phyloP scores from a whole-genome alignment of 2,797 vertebrate genomes.

The Momotus momota region DNA sequence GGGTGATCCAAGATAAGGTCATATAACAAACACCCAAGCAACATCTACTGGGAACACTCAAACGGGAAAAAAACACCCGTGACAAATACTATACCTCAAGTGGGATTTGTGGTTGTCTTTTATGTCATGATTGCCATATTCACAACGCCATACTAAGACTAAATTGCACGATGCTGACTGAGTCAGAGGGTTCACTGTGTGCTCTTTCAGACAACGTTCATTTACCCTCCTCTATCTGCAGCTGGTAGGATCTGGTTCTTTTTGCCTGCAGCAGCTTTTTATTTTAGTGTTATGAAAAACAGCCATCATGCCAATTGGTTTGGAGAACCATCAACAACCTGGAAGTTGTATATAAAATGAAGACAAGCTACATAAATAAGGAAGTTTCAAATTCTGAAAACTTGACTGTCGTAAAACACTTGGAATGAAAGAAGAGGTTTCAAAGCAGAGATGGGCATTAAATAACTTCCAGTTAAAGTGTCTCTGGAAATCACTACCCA shows the following conservation, averaged over 20 bases:
- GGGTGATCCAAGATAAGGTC: not conserved
- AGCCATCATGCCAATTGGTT: slow-evolving; percentile 7
- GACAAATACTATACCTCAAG: not conserved
- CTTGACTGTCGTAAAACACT: slow-evolving; percentile 11
- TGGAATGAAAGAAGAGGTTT: slow-evolving; percentile 27
- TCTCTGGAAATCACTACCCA: slow-evolving; percentile 3
- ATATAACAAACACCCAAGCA: not conserved
- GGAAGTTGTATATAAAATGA: slow-evolving; percentile 36
- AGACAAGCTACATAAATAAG: slow-evolving; percentile 15
- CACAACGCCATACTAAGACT: not conserved
- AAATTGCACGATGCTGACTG: not conserved
- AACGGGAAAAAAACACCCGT: fast-evolving
- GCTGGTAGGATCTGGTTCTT: not conserved
- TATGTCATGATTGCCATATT: not conserved
- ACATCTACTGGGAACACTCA: not conserved
- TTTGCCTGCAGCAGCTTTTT: slow-evolving; percentile 47
- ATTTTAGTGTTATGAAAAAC: slow-evolving; percentile 56
- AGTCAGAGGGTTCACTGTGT: not conserved
- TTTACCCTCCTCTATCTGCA: not conserved
- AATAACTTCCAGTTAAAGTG: slow-evolving; percentile 11
- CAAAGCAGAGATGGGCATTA: slow-evolving; percentile 19
- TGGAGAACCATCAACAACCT: slow-evolving; percentile 37
- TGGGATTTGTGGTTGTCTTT: not conserved
- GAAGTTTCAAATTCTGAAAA: slow-evolving; percentile 36
- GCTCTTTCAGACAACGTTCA: slow-evolving; percentile 18